Percentiles rank a stretch among this genome's conserved stretches.
Evolutionary conservation across 2,888 invertebrate species (phyloP).

Genomic region (Sisyra terminalis): DNA sequence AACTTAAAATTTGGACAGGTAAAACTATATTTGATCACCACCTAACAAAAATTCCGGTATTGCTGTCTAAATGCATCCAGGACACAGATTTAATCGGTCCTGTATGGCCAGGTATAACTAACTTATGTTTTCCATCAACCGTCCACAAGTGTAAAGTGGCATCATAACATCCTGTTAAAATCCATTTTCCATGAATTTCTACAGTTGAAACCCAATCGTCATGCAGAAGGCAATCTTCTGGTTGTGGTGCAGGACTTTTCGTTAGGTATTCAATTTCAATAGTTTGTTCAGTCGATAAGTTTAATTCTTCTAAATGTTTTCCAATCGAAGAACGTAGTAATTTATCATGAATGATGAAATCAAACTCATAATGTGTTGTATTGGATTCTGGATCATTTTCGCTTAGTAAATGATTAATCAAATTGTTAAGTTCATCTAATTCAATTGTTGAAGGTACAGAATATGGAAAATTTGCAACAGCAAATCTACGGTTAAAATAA

Average conservation of each 20-base stretch:
- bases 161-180: slow-evolving; percentile 86
- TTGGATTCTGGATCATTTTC: slow-evolving; percentile 30
- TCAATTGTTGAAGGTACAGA: slow-evolving; percentile 62
- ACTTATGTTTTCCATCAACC: slow-evolving; percentile 63
- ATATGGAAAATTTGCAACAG: slow-evolving; percentile 71
- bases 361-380: slow-evolving; percentile 48
- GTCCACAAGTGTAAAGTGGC: slow-evolving; percentile 85
- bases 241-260: slow-evolving; percentile 78
- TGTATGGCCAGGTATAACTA: slow-evolving; percentile 73
- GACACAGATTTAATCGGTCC: slow-evolving; percentile 76
- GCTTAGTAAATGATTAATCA: slow-evolving; percentile 63
- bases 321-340: slow-evolving; percentile 52
- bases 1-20: too few species aligned
- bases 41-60: slow-evolving; percentile 53
- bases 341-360: slow-evolving; percentile 76
- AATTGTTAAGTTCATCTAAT: slow-evolving; percentile 50
- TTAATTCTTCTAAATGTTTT: slow-evolving; percentile 61
- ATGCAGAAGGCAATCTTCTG: slow-evolving; percentile 81
- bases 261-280: slow-evolving; percentile 86
- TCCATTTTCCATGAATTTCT: slow-evolving; percentile 54
- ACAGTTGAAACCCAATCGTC: slow-evolving; percentile 97
- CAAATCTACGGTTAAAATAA: slow-evolving; percentile 42
- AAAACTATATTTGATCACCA: slow-evolving; percentile 18
- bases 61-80: slow-evolving; percentile 59
- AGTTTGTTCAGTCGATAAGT: slow-evolving; percentile 65